A percentile compares a stretch with the other conserved stretches of the same genome.
These are phyloP conservation scores for Drosophila tripunctata DNA, from an alignment of 2,888 invertebrate species.

Conservation along the genomic window DNA sequence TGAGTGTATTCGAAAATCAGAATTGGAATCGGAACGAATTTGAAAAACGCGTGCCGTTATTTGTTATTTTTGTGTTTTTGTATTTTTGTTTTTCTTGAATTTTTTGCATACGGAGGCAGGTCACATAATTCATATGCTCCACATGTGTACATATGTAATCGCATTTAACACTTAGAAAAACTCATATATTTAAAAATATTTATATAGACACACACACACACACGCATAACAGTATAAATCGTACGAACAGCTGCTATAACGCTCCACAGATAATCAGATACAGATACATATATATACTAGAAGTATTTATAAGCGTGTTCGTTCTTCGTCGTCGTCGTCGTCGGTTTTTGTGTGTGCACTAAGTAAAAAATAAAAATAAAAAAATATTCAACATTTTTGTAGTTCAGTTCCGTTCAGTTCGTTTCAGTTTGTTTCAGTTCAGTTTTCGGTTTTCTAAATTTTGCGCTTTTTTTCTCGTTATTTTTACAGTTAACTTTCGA, in stretches of 20 bases:
- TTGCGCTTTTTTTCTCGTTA: constrained; percentile 43
- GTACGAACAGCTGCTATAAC: constrained; percentile 54
- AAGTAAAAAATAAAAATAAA: too few relatives aligned
- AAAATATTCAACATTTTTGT: constrained; percentile 14
- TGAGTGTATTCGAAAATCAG: too few relatives aligned
- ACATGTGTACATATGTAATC: constrained; percentile 16
- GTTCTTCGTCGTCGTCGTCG: constrained; percentile 14
- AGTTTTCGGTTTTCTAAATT: too few relatives aligned
- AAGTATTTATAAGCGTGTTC: constrained; percentile 70
- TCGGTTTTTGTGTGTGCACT: constrained; percentile 4
- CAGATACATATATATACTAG: constrained; percentile 67
- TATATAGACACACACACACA: constrained; percentile 1
- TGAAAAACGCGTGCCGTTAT: constrained; percentile 49
- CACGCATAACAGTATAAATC: constrained; percentile 18
- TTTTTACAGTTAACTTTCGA: constrained; percentile 74
- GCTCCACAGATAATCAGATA: constrained; percentile 76
- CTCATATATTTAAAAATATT: too few relatives aligned
- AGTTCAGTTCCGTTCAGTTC: constrained; percentile 34
- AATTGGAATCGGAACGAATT: constrained; percentile 31
- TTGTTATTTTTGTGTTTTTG: too few relatives aligned
- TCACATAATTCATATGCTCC: constrained; percentile 46
- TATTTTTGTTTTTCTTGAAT: background rate
- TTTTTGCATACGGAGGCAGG: constrained; percentile 46
- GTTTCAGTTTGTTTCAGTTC: too few relatives aligned
- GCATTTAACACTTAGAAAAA: background rate